Base-by-base conservation (phyloP, 2,888 invertebrate species). In the Caenorhabditis auriculariae region DNA sequence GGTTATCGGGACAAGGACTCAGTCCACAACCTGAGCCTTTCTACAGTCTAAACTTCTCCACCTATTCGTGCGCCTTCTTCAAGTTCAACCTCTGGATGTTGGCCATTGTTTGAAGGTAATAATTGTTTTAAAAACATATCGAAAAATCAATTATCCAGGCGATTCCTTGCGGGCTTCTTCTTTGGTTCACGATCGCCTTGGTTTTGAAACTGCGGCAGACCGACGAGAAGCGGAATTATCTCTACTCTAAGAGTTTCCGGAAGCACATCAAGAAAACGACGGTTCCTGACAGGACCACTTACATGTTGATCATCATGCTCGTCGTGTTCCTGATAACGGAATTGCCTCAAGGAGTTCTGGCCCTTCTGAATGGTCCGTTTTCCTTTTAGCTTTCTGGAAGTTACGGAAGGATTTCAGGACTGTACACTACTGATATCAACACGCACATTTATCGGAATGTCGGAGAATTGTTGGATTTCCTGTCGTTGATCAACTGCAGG, bases 191-290 rank as follows among this genome's bases (percentile, higher is more conserved):
- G 1, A 49, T 72, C 6, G 71, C 70, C 1, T 44, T 76, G 35
- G 69, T 76, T 12, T n/a, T 64, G 6, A 75, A 73, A 47, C 49
- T 76, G 7, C 47, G 73, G 24, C 69, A 66, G 29, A 74, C 74
- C 0, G 72, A 76, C 28, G 72, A 74, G 48, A 74, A 75, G 39
- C 35, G 74, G 21, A 71, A 73, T 32, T 65, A 70, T 60, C 69
- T 76, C 78, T 83, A 74, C 46, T 71, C 70, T 26, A 74, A 74
- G 46, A 71, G 69, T 28, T 74, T 72, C 49, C 69, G 75, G 37
- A 72, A 72, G 39, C 75, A 73, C 29, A 64, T 75, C 12, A 73
- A 73, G 48, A 73, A 72, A 48, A 75, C 75, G n/a, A 74, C 75
- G 3, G 47, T 56, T 21, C 61, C 73, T 12, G 72, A 74, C 45